Percentiles rank a stretch among this genome's conserved stretches.
These are phyloP conservation scores for Odontamblyopus lacepedii DNA, from an alignment of 2,797 vertebrate genomes.

Conservation along the genomic window DNA sequence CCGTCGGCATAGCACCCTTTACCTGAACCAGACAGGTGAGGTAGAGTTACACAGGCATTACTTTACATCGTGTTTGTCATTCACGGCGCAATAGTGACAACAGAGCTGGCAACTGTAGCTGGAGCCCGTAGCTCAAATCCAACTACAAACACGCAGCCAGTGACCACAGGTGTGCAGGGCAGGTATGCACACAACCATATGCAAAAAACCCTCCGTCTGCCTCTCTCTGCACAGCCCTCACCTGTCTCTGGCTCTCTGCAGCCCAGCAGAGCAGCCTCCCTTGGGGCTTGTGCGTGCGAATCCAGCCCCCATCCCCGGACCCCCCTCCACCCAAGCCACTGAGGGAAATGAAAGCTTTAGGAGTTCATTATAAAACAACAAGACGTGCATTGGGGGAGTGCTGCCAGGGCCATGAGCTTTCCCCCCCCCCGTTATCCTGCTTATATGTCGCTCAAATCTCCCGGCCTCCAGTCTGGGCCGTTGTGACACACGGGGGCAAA, in stretches of 20 bases:
- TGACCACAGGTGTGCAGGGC: constrained; percentile 71
- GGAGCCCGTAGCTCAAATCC: constrained; percentile 37
- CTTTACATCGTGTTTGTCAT: constrained; percentile 52
- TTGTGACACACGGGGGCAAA: constrained; percentile 29
- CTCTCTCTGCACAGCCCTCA: constrained; percentile 44
- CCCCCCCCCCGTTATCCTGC: constrained; percentile 59
- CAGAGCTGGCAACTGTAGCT: constrained; percentile 26
- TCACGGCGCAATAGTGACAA: constrained; percentile 45
- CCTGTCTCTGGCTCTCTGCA: constrained; percentile 50
- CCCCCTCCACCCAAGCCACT: constrained; percentile 53
- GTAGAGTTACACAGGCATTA: constrained; percentile 58
- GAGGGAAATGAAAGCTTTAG: constrained; percentile 85
- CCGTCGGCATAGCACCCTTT: constrained; percentile 55
- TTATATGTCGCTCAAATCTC: constrained; percentile 56
- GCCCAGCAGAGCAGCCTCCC: constrained; percentile 58
- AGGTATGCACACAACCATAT: constrained; percentile 50
- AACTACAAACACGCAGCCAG: constrained; percentile 61
- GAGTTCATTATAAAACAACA: constrained; percentile 84
- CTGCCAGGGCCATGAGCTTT: constrained; percentile 64
- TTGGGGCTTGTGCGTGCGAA: constrained; percentile 80
- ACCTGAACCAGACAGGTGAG: constrained; percentile 64
- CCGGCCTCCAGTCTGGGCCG: constrained; percentile 20
- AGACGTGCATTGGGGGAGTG: constrained; percentile 69
- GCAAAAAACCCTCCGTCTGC: constrained; percentile 45
- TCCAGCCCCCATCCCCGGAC: constrained; percentile 61